Evolutionary conservation across 1,140 invertebrate genomes (phyloP).

Genomic region (Magallana ariakensis): DNA sequence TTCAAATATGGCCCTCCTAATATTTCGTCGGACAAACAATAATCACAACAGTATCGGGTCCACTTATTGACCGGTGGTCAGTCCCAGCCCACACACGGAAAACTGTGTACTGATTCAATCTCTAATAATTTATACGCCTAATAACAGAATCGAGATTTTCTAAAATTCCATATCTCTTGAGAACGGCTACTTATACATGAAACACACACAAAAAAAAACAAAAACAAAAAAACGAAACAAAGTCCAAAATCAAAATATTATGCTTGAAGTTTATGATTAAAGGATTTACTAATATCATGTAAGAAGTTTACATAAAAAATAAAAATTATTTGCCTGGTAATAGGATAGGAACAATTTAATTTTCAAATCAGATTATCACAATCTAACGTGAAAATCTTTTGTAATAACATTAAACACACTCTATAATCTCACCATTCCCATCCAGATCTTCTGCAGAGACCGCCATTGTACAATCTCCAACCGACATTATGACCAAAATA

Average conservation of each 20-base stretch:
- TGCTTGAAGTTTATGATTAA: not conserved
- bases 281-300: not conserved
- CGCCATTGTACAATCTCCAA: constrained; percentile 33
- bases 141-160: not conserved
- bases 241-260: constrained; percentile 18
- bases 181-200: too few relatives aligned
- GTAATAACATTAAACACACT: constrained; percentile 35
- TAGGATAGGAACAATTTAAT: constrained; percentile 35
- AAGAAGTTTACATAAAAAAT: constrained; percentile 26
- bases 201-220: not conserved
- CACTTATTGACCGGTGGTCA: not conserved
- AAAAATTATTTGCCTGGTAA: constrained; percentile 11
- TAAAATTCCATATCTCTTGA: too few relatives aligned
- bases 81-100: too few relatives aligned
- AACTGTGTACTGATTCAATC: not conserved
- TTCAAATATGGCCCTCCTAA: constrained; percentile 36
- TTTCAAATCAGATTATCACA: constrained; percentile 37
- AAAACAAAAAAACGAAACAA: not conserved
- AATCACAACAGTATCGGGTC: constrained; percentile 27
- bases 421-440: constrained; percentile 41
- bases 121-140: not conserved
- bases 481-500: constrained; percentile 12
- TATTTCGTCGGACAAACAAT: constrained; percentile 32
- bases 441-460: constrained; percentile 44
- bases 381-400: constrained; percentile 33